These are phyloP conservation scores for Orycteropus afer DNA, from an alignment of 2,113 vertebrate genomes.

Conservation along the genomic window DNA sequence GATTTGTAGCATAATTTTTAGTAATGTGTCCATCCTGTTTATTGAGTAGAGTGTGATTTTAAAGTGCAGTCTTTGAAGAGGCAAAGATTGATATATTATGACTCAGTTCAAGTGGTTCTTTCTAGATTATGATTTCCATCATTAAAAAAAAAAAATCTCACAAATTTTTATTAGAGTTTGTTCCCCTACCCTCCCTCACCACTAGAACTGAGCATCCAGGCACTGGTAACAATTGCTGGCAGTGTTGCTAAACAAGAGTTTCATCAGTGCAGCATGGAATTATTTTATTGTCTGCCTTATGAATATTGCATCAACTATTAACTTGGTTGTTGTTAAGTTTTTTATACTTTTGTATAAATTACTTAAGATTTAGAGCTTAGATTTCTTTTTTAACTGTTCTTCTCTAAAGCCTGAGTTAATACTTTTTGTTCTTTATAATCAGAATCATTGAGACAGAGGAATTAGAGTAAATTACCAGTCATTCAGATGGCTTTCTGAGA, in stretches of 20 bases:
- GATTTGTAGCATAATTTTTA: constrained; percentile 26
- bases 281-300: background rate
- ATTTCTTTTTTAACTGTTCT: background rate
- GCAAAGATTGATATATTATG: background rate
- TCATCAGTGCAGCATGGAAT: background rate
- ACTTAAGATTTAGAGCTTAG: background rate
- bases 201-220: background rate
- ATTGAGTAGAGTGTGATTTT: background rate
- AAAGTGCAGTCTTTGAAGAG: background rate
- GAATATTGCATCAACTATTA: background rate
- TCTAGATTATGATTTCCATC: background rate
- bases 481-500: constrained; percentile 1
- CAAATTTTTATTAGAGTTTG: background rate
- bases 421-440: constrained; percentile 4
- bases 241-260: background rate
- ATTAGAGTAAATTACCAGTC: background rate
- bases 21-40: background rate
- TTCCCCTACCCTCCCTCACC: background rate
- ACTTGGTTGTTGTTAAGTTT: background rate
- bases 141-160: background rate
- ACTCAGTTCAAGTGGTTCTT: constrained; percentile 6
- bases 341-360: background rate
- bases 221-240: background rate
- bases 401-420: background rate
- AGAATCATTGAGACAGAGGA: background rate